phyloP scores from a whole-genome alignment of 2,113 vertebrate species.

The Tinamus guttatus region DNA sequence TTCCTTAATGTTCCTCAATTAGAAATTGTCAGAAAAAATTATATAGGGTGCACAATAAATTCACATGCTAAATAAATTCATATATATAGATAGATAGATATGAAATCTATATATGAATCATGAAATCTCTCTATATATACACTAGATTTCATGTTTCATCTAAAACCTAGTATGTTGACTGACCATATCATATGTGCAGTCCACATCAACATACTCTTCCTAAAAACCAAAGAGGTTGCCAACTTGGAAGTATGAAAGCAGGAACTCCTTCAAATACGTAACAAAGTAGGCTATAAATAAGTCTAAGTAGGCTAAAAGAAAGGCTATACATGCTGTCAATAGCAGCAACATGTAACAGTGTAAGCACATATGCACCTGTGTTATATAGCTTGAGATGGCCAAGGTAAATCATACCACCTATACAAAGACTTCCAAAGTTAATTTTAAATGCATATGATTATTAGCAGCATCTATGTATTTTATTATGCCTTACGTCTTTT shows the following conservation, averaged over 20 bases:
- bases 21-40: neutral
- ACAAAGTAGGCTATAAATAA: too few relatives aligned
- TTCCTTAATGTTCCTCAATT: neutral
- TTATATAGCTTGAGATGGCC: neutral
- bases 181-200: too few relatives aligned
- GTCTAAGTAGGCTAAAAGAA: neutral
- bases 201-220: neutral
- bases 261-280: neutral
- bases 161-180: neutral
- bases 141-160: neutral
- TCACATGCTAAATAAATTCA: neutral
- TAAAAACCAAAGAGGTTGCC: neutral
- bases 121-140: too few relatives aligned
- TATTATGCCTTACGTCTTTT: neutral
- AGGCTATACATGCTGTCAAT: neutral
- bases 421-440: neutral
- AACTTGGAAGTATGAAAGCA: neutral
- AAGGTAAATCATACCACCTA: neutral
- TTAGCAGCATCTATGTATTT: neutral
- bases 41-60: neutral
- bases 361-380: neutral
- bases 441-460: neutral
- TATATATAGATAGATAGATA: too few relatives aligned
- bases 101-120: too few relatives aligned
- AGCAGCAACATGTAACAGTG: neutral